These are phyloP conservation scores for Drosophila truncata DNA, from an alignment of 1,140 invertebrate species.

Conservation along the genomic window DNA sequence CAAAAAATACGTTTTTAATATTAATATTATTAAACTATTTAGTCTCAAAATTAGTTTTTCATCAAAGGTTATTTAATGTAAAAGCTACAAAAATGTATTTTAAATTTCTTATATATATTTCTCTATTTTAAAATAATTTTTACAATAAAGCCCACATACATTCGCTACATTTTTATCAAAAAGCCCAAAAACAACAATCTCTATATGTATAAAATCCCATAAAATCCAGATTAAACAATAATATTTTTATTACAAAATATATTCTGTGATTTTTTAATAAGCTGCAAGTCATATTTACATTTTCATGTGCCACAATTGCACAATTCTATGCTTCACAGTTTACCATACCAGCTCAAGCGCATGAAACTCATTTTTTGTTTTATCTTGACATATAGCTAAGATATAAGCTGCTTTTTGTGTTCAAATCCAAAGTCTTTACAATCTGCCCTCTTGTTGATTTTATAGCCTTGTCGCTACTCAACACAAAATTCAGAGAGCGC, in stretches of 20 bases:
- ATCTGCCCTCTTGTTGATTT: conserved; percentile 65
- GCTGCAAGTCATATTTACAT: conserved; percentile 25
- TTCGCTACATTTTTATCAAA: too few relatives aligned
- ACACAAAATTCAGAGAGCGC: conserved; percentile 59
- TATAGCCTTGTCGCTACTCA: conserved; percentile 68
- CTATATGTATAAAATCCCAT: not conserved
- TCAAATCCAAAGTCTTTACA: conserved; percentile 23
- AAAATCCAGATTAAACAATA: conserved; percentile 5
- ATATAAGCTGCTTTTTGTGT: conserved; percentile 6
- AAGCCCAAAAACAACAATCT: not conserved
- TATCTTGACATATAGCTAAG: conserved; percentile 8
- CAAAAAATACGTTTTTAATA: too few relatives aligned
- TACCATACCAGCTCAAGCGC: not conserved
- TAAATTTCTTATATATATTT: not conserved
- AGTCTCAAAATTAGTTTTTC: not conserved
- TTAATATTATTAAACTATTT: not conserved
- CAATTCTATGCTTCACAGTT: not conserved
- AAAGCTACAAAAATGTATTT: not conserved
- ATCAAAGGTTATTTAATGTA: not conserved
- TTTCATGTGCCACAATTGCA: conserved; percentile 1
- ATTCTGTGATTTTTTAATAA: conserved; percentile 12
- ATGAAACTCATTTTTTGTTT: not conserved
- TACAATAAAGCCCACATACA: too few relatives aligned
- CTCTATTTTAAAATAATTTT: too few relatives aligned
- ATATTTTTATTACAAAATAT: conserved; percentile 1